Percentiles rank a stretch among this genome's conserved stretches.
phyloP scores from a whole-genome alignment of 2,797 vertebrate species.

The Pseudochirops cupreus region DNA sequence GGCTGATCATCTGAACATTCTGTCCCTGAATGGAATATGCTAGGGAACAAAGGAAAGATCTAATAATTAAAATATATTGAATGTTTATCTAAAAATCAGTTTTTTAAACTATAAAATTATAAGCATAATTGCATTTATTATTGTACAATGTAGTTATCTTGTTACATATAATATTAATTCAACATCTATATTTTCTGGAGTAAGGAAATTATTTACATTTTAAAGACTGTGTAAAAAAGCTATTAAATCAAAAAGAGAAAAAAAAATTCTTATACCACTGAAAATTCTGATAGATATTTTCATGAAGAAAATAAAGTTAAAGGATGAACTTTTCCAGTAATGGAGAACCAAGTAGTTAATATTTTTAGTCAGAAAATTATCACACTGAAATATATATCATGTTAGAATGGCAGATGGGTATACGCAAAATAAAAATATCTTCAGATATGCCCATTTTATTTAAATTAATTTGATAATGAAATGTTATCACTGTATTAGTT shows the following conservation, averaged over 20 bases:
- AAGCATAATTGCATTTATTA: conserved; percentile 36
- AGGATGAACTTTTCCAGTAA: conserved; percentile 46
- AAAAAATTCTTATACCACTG: conserved; percentile 17
- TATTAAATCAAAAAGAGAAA: conserved; percentile 37
- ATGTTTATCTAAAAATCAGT: conserved; percentile 31
- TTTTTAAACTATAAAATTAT: conserved; percentile 52
- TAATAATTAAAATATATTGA: conserved; percentile 61
- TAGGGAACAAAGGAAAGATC: conserved; percentile 78
- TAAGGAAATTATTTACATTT: conserved; percentile 11
- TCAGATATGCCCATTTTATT: conserved; percentile 1
- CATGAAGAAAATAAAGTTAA: conserved; percentile 59
- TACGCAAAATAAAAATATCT: conserved; percentile 47
- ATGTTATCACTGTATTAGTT: conserved; percentile 34
- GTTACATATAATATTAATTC: neutral
- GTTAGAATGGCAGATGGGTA: conserved; percentile 21
- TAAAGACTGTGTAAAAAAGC: conserved; percentile 50
- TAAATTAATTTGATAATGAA: conserved; percentile 18
- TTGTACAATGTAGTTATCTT: neutral
- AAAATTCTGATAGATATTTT: conserved; percentile 32
- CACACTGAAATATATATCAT: conserved; percentile 35
- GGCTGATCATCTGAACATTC: conserved; percentile 98
- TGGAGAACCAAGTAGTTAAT: conserved; percentile 10
- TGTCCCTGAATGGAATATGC: conserved; percentile 99
- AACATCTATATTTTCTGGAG: neutral
- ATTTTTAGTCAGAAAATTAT: conserved; percentile 61